These are phyloP conservation scores for Rhamnusium bicolor DNA, from an alignment of 2,888 invertebrate genomes.

Conservation along the genomic window DNA sequence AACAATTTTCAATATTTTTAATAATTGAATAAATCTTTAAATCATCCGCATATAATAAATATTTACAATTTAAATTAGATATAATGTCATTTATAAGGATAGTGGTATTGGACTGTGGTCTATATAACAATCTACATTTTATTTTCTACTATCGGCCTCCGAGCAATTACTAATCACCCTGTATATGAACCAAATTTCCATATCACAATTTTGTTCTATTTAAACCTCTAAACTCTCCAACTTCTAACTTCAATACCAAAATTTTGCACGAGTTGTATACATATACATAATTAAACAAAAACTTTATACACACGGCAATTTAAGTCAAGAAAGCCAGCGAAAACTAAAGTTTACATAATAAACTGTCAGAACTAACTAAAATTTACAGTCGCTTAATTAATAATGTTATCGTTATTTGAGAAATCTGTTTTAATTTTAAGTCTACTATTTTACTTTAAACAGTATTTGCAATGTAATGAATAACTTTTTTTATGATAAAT, in stretches of 20 bases:
- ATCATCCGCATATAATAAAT: too few relatives aligned
- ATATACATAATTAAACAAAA: slow-evolving; percentile 2
- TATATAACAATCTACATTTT: too few relatives aligned
- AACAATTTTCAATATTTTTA: too few relatives aligned
- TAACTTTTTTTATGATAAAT: too few relatives aligned
- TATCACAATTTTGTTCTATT: not conserved
- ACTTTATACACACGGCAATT: slow-evolving; percentile 6
- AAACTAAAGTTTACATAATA: not conserved
- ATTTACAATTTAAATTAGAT: too few relatives aligned
- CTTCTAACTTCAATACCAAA: not conserved
- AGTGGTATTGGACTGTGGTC: too few relatives aligned
- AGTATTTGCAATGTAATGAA: too few relatives aligned
- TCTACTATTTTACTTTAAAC: too few relatives aligned
- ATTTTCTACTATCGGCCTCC: too few relatives aligned
- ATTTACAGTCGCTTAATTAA: not conserved
- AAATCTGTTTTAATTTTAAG: not conserved
- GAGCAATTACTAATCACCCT: too few relatives aligned
- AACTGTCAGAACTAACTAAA: not conserved
- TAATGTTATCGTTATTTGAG: not conserved
- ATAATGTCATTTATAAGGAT: too few relatives aligned
- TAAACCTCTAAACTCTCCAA: not conserved
- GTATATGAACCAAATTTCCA: not conserved
- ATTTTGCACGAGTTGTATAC: not conserved
- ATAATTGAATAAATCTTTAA: too few relatives aligned
- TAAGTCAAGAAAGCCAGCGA: not conserved